phyloP scores from a whole-genome alignment of 1,140 invertebrate species.

The Papilio dardanus region DNA sequence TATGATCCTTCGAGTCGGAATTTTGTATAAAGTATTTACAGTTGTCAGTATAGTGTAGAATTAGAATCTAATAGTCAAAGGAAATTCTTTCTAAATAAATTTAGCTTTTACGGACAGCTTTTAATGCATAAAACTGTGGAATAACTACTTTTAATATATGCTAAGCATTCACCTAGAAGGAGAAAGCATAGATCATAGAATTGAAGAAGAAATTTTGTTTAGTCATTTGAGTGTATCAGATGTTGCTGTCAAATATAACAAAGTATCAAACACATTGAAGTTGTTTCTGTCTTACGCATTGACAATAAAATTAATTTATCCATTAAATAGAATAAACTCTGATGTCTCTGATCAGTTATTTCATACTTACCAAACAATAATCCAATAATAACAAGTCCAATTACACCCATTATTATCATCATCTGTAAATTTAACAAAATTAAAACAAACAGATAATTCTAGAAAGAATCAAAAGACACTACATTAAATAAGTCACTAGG shows the following conservation, averaged over 20 bases:
- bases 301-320: slow-evolving; percentile 42
- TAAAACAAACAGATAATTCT: slow-evolving; percentile 16
- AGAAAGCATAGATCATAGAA: slow-evolving; percentile 26
- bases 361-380: slow-evolving; percentile 93
- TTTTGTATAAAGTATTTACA: background rate
- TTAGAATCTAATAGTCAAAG: background rate
- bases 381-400: slow-evolving; percentile 92
- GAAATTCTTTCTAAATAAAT: background rate
- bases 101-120: background rate
- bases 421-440: slow-evolving; percentile 84
- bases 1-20: background rate
- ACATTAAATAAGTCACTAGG: too few species aligned
- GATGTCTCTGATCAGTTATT: slow-evolving; percentile 31
- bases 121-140: background rate
- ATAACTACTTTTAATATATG: slow-evolving; percentile 1
- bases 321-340: slow-evolving; percentile 52
- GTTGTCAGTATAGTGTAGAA: background rate
- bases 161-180: slow-evolving; percentile 30
- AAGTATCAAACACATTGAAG: background rate
- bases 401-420: slow-evolving; percentile 96
- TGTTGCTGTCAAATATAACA: background rate
- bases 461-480: background rate
- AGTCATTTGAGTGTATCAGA: background rate
- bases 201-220: background rate
- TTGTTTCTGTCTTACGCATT: background rate